phyloP scores from a whole-genome alignment of 2,888 invertebrate genomes.

The Herminia tarsipennalis region DNA sequence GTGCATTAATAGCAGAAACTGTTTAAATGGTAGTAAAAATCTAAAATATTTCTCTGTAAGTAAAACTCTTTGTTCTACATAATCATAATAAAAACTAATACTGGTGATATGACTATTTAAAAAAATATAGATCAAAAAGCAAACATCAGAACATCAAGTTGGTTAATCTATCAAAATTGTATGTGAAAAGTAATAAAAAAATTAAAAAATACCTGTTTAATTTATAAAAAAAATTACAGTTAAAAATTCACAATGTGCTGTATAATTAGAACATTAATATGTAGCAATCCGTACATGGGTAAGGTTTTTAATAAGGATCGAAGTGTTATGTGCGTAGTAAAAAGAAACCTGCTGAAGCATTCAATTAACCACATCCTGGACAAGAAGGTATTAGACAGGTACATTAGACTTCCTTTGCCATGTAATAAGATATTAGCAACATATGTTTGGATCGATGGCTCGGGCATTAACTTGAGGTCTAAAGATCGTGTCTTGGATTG shows the following conservation, averaged over 20 bases:
- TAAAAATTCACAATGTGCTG: no score
- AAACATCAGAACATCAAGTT: no score
- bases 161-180: no score
- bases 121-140: no score
- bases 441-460: slow-evolving; percentile 93
- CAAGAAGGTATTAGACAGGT: slow-evolving; percentile 81
- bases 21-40: slow-evolving; percentile 21
- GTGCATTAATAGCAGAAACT: slow-evolving; percentile 79
- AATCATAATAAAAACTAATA: no score
- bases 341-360: slow-evolving; percentile 63
- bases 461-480: slow-evolving; percentile 88
- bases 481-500: slow-evolving; percentile 89
- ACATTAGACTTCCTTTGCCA: slow-evolving; percentile 85
- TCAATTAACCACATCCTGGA: slow-evolving; percentile 77
- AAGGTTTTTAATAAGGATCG: slow-evolving; percentile 73
- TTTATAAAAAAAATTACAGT: neutral
- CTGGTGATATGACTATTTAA: no score
- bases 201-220: neutral
- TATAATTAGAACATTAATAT: no score
- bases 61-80: no score
- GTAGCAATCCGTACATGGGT: no score
- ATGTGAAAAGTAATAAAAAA: no score
- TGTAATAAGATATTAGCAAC: slow-evolving; percentile 87
- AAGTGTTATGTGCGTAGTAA: slow-evolving; percentile 15
- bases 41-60: no score